A percentile compares a stretch with the other conserved stretches of the same genome.
These are phyloP conservation scores for Drosophila formosana DNA, from an alignment of 2,888 invertebrate genomes.

Conservation along the genomic window DNA sequence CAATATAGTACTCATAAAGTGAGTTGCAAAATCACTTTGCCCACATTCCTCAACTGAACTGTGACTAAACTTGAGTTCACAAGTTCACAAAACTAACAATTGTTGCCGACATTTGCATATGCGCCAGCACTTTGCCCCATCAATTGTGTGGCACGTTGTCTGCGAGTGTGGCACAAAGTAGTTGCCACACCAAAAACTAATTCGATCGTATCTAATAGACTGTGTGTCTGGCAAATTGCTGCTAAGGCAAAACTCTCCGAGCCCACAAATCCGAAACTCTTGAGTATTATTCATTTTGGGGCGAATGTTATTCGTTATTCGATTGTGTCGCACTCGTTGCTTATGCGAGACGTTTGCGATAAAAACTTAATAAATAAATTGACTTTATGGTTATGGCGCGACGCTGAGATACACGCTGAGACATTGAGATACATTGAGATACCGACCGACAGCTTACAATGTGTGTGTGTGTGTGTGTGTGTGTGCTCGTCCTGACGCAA, in stretches of 20 bases:
- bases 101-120: conserved; percentile 18
- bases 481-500: conserved; percentile 28
- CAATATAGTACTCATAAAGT: not conserved
- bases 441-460: conserved; percentile 44
- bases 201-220: conserved; percentile 36
- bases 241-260: not conserved
- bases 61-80: conserved; percentile 8
- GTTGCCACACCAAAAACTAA: conserved; percentile 20
- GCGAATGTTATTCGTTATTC: conserved; percentile 44
- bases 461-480: not conserved
- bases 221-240: conserved; percentile 19
- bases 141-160: conserved; percentile 1
- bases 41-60: not conserved
- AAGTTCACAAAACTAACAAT: conserved; percentile 7
- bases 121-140: conserved; percentile 1
- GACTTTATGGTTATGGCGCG: conserved; percentile 78
- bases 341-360: conserved; percentile 73
- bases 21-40: not conserved
- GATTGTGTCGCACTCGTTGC: conserved; percentile 33
- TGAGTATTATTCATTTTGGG: conserved; percentile 30
- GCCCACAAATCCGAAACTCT: conserved; percentile 1
- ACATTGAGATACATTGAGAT: conserved; percentile 35
- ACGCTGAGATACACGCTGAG: conserved; percentile 45
- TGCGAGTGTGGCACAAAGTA: conserved; percentile 19
- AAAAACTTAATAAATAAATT: conserved; percentile 80